Evolutionary conservation across 1,140 invertebrate species (phyloP).

Genomic region (Hyles euphorbiae): DNA sequence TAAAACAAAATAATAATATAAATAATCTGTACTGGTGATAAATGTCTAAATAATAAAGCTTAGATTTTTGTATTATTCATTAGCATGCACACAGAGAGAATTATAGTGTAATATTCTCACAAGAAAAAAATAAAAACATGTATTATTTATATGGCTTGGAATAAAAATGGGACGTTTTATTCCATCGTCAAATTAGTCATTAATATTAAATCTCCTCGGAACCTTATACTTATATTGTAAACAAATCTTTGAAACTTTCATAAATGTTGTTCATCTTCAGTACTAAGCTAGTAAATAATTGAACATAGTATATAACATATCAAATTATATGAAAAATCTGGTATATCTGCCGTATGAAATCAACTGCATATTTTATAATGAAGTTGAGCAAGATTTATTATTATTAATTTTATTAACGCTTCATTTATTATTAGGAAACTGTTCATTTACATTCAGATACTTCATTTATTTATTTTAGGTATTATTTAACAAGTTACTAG

Average conservation of each 20-base stretch:
- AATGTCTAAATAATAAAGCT: no score
- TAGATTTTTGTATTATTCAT: no score
- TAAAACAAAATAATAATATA: no score
- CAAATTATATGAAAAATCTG: slow-evolving; percentile 22
- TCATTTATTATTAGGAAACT: slow-evolving; percentile 4
- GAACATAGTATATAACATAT: slow-evolving; percentile 41
- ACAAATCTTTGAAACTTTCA: slow-evolving; percentile 10
- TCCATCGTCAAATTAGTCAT: no score
- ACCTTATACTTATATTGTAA: no score
- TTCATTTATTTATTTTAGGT: background rate
- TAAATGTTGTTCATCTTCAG: slow-evolving; percentile 50
- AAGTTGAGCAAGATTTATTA: slow-evolving; percentile 48
- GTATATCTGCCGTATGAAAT: slow-evolving; percentile 14
- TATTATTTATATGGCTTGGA: slow-evolving; percentile 5
- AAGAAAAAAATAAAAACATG: background rate
- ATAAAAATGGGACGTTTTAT: slow-evolving; percentile 7
- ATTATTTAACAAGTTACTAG: slow-evolving; percentile 5
- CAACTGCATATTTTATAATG: slow-evolving; percentile 24
- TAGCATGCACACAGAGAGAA: no score
- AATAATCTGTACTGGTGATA: no score
- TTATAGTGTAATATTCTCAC: no score
- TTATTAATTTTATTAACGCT: slow-evolving; percentile 17
- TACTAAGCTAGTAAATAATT: slow-evolving; percentile 19
- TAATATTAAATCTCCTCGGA: no score
- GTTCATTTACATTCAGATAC: slow-evolving; percentile 1